Evolutionary conservation across 2,797 vertebrate genomes (phyloP).

Genomic region (Scolopax bukidnonensis): DNA sequence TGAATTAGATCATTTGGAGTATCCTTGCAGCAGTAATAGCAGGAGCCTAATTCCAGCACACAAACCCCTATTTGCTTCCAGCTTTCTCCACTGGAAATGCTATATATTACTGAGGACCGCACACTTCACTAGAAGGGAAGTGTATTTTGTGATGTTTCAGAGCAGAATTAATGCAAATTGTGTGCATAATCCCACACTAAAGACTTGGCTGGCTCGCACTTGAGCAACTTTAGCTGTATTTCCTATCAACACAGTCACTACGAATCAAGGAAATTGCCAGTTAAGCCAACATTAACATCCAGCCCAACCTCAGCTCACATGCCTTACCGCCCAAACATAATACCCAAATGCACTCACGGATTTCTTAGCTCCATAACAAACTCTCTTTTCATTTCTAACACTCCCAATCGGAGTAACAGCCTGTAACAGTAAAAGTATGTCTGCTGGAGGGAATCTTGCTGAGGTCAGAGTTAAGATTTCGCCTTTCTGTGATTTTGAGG

Average conservation of each 20-base stretch:
- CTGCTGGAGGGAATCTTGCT: slow-evolving; percentile 57
- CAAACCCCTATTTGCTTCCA: slow-evolving; percentile 25
- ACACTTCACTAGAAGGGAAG: slow-evolving; percentile 61
- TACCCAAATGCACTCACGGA: slow-evolving; percentile 29
- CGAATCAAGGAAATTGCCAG: slow-evolving; percentile 65
- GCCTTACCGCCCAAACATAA: slow-evolving; percentile 61
- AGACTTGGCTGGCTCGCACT: slow-evolving; percentile 47
- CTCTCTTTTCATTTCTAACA: slow-evolving; percentile 39
- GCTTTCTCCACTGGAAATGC: slow-evolving; percentile 38
- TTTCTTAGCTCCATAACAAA: slow-evolving; percentile 58
- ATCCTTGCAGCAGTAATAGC: not conserved
- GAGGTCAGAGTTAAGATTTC: slow-evolving; percentile 19
- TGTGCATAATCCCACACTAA: slow-evolving; percentile 61
- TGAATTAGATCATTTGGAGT: not conserved
- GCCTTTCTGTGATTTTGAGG: not conserved
- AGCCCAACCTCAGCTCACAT: slow-evolving; percentile 57
- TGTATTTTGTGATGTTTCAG: slow-evolving; percentile 49
- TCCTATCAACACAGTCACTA: slow-evolving; percentile 73
- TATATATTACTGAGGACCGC: slow-evolving; percentile 41
- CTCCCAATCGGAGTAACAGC: not conserved
- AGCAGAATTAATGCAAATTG: slow-evolving; percentile 60
- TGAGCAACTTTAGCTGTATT: slow-evolving; percentile 63
- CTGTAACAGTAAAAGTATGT: slow-evolving; percentile 47
- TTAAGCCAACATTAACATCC: slow-evolving; percentile 66
- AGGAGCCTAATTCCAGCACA: not conserved